These are phyloP conservation scores for Hippocampus abdominalis DNA, from an alignment of 2,113 vertebrate species.

Conservation along the genomic window DNA sequence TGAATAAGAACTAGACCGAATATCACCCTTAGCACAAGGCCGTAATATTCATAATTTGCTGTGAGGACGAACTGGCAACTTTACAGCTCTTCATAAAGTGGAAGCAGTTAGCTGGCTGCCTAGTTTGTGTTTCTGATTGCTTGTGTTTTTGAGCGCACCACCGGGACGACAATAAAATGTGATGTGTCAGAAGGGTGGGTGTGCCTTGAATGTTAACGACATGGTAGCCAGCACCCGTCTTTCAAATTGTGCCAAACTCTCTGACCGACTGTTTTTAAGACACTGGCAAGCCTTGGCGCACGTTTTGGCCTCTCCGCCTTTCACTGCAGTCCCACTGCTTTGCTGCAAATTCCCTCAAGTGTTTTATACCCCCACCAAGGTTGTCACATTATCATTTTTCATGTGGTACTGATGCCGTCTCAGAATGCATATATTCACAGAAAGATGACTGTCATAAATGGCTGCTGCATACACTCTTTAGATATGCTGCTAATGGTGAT, in stretches of 20 bases:
- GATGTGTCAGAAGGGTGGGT: constrained; percentile 55
- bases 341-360: constrained; percentile 5
- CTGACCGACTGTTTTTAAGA: constrained; percentile 29
- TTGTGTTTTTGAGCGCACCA: constrained; percentile 39
- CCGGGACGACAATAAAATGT: constrained; percentile 51
- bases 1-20: background rate
- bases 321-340: constrained; percentile 26
- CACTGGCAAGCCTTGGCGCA: constrained; percentile 31
- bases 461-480: constrained; percentile 10
- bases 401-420: constrained; percentile 19
- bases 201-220: constrained; percentile 49
- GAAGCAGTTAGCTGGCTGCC: constrained; percentile 46
- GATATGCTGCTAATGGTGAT: background rate
- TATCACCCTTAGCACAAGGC: background rate
- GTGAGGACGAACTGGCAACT: background rate
- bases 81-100: background rate
- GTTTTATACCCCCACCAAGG: background rate
- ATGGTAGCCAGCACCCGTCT: constrained; percentile 24
- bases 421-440: background rate
- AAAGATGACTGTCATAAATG: constrained; percentile 8
- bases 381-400: constrained; percentile 7
- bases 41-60: background rate
- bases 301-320: constrained; percentile 17
- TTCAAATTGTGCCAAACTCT: constrained; percentile 46
- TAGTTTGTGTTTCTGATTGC: constrained; percentile 15